Evolutionary conservation across 1,140 invertebrate species (phyloP), one percentile per base, ranked within the genome.

Genomic region (Thaumetopoea pityocampa): DNA sequence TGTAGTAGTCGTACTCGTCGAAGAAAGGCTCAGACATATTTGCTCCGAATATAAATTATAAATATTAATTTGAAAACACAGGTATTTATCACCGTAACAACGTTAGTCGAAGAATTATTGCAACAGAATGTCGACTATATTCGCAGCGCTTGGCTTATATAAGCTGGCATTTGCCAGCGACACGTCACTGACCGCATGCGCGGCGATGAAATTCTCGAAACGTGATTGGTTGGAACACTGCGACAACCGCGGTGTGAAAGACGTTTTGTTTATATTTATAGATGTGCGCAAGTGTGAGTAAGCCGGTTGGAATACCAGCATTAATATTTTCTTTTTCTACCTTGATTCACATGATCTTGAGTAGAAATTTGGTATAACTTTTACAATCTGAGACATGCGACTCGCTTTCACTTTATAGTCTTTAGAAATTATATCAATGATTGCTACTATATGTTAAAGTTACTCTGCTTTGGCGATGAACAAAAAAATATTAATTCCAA

Each of bases 1-100:
- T 96, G 87, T 95, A 96, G 67, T 96, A 92, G 66, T 97, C 95
- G 88, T 95, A 96, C 62, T 94, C 89, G 86, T 97, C 95, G 61
- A 93, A 91, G 81, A 93, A 89, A 58, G 83, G 85, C 80, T 92
- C 91, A 49, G 92, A 92, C 92, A 93, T 93, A 67, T 86, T 90
- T 80, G 55, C 49, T 64, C 55, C 64, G 51, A 36, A 49, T 59
- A 45, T 65, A 53, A 40, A 50, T 49, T 57, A 26, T 47, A 28
- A 47, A 46, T 33, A 54, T 43, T n/a, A n/a, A n/a, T n/a, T n/a
- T 17, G 41, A 53, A 45, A 42, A 51, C 48, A 63, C 52, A 60
- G 52, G 36, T 41, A 63, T 53, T 65, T 54, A 62, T 68, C 54
- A 51, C 54, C 20, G 47, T 67, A 62, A 79, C 65, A 53, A 41